Base-by-base conservation (phyloP, 2,797 vertebrate genomes). In the Sibirionetta formosa region DNA sequence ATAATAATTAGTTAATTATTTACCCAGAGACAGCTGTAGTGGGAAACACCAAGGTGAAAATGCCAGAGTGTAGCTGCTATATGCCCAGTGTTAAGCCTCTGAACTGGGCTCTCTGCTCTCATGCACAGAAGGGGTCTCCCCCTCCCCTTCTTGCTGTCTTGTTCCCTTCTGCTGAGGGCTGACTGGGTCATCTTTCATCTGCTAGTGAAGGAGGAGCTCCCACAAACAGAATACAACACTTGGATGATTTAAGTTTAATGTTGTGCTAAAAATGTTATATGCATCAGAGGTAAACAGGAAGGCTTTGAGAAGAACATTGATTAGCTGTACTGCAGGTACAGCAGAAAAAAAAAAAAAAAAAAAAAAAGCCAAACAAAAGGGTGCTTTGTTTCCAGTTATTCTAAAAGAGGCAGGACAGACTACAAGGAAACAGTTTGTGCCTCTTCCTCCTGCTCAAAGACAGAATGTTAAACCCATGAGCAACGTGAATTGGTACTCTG, bases 91-190 rank as follows among this genome's bases (percentile, higher is more conserved):
- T 19, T 40, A 36, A 40, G 16, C 9, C 11, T 40, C n/a, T 76
- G 19, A 19, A 36, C 14, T 61, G 42, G 36, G n/a, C 24, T 78
- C 75, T 15, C 3, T 58, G 56, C 24, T 24, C 4, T 58, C 1
- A 1, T 42, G 46, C n/a, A 18, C 10, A 6, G 11, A 27, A 36
- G 61, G 36, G 12, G 12, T 68, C 17, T 81, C 6, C 12, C 42
- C 42, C 42, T 18, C 8, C 3, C 15, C 40, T 51, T 33, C 16
- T 11, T n/a, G 0, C 20, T 57, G 4, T 24, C 3, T 31, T 19
- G 7, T 29, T 76, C 29, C 20, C 40, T 71, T 72, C 46, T 80
- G 31, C 17, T 4, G 1, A 18, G 57, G 42, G 22, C 33, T 73
- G 68, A 3, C 50, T 53, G 46, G 36, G 10, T 51, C 36, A 1